Percentiles rank a stretch among this genome's conserved stretches.
These are phyloP conservation scores for Morelia viridis DNA, from an alignment of 2,797 vertebrate species.

Conservation along the genomic window DNA sequence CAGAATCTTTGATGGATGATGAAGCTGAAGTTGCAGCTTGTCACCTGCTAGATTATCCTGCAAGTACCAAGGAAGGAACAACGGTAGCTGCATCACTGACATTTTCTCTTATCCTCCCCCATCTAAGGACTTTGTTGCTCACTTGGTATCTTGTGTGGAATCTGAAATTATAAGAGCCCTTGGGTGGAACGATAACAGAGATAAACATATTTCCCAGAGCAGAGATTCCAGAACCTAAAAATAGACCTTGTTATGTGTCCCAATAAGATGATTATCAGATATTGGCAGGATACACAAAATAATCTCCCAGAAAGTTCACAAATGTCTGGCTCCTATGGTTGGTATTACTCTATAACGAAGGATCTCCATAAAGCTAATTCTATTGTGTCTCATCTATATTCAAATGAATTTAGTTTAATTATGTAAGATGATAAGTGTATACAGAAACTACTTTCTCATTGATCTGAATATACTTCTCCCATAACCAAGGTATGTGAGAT, in stretches of 20 bases:
- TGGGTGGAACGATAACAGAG: not conserved
- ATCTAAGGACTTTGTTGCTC: not conserved
- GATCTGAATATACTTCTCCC: not conserved
- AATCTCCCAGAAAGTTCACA: not conserved
- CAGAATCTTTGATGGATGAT: not conserved
- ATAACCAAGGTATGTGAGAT: not conserved
- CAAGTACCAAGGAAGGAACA: not conserved
- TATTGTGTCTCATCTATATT: not conserved
- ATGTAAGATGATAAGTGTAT: not conserved
- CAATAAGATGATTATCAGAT: not conserved
- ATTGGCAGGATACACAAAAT: not conserved
- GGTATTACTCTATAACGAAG: not conserved
- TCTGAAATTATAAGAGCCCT: not conserved
- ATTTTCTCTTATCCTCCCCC: no score
- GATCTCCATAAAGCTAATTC: not conserved
- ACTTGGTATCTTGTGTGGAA: not conserved
- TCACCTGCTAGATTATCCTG: not conserved
- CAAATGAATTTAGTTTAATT: not conserved
- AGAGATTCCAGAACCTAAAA: not conserved
- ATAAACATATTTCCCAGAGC: not conserved
- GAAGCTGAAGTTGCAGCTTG: not conserved
- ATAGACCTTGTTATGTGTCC: not conserved
- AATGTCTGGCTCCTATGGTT: not conserved
- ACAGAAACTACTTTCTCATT: not conserved
- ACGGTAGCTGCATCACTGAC: no score